Base-by-base conservation (phyloP, 2,888 invertebrate species). In the Noctua comes region DNA sequence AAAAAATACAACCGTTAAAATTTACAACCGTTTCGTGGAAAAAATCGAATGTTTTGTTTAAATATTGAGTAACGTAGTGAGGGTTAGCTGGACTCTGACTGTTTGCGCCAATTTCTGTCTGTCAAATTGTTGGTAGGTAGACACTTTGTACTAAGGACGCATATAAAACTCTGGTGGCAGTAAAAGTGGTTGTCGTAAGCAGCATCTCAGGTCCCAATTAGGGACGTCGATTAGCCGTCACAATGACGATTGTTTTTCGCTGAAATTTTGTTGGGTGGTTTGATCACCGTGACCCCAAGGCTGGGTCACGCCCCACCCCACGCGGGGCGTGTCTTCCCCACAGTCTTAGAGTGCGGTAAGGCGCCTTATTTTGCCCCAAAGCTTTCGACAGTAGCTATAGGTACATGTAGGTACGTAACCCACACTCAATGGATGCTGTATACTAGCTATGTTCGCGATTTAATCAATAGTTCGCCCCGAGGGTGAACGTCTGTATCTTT, bases 251-350 rank as follows among this genome's bases (percentile, higher is more conserved):
- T 88, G 88, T 89, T 91, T 90, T 87, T 90, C 91, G 91, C 91
- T 92, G 93, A 94, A 93, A 93, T 94, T 94, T 94, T 92, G 93
- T 91, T 89, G 80, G 91, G 87, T 89, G 90, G 90, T 90, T 88
- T 93, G 92, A 92, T 92, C 91, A 90, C 82, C 76, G 77, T 88
- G 94, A 93, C 93, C 93, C 91, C 91, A 89, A 91, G 92, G 92
- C 92, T 88, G 84, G 92, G 88, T 89, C 89, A 92, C 91, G 94
- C 93, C 93, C 92, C 93, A 87, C 87, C 80, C 59, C 86, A 85
- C 83, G 80, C 85, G 90, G 94, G 96, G 95, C 95, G 95, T 93
- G 92, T 90, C 91, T 90, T 90, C 89, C 88, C 90, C 86, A 90
- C 85, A 89, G 88, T 91, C 92, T 91, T 88, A 93, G 93, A 92